A percentile compares a stretch with the other conserved stretches of the same genome.
Evolutionary conservation across 2,797 vertebrate genomes (phyloP).

Genomic region (Mus spretus): DNA sequence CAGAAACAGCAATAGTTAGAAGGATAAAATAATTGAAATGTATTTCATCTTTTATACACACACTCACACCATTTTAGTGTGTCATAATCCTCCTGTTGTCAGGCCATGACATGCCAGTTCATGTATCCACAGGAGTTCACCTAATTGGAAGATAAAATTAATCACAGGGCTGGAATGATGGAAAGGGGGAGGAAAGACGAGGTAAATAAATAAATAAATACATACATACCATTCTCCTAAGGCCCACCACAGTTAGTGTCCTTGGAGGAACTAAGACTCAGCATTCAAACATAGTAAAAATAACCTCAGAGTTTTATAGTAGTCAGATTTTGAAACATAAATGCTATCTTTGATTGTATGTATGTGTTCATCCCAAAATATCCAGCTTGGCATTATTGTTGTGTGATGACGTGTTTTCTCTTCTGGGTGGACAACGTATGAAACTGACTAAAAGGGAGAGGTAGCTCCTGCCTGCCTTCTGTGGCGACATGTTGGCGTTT

Average conservation of each 20-base stretch:
- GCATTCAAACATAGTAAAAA: constrained; percentile 40
- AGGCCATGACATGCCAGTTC: constrained; percentile 22
- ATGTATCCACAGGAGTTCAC: not conserved
- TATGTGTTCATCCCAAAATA: constrained; percentile 41
- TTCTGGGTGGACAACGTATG: not conserved
- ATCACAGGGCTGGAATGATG: not conserved
- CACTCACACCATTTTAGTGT: not conserved
- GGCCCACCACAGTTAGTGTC: not conserved
- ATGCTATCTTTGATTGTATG: not conserved
- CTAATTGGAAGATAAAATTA: constrained; percentile 39
- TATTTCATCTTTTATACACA: not conserved
- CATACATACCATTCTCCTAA: not conserved
- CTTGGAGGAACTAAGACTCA: constrained; percentile 37
- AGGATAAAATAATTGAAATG: not conserved
- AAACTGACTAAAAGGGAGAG: not conserved
- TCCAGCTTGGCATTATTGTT: not conserved
- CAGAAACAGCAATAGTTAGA: constrained; percentile 38
- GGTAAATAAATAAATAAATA: not conserved
- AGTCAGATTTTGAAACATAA: constrained; percentile 47
- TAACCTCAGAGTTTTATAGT: constrained; percentile 16
- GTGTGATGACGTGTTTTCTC: constrained; percentile 29
- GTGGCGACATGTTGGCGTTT: not conserved
- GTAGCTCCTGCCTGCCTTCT: not conserved
- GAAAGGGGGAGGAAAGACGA: not conserved
- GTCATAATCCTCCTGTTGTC: not conserved